Conservation (phyloP, 2,797 vertebrate species). For the Neomorphus geoffroyi region DNA sequence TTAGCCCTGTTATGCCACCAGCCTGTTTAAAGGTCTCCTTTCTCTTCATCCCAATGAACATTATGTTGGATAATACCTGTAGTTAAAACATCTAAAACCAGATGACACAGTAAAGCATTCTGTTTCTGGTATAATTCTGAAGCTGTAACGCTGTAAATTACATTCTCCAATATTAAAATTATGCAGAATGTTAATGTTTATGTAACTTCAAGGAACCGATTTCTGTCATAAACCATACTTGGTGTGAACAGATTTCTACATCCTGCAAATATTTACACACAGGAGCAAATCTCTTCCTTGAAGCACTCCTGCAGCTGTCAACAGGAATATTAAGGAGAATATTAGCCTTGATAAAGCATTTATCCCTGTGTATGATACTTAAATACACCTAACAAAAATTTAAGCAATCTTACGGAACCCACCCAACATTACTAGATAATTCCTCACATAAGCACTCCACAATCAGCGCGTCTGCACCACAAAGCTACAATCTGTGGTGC, state of each 20-base stretch:
- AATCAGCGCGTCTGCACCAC: not conserved
- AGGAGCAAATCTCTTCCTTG: not conserved
- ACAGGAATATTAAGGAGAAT: not conserved
- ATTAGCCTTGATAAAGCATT: not conserved
- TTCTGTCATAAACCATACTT: not conserved
- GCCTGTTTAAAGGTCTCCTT: not conserved
- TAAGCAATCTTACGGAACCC: not conserved
- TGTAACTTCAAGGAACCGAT: not conserved
- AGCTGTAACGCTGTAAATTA: not conserved
- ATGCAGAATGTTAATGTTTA: not conserved
- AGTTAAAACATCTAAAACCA: not conserved
- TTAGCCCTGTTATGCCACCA: not conserved
- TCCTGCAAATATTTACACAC: not conserved
- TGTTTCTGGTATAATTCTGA: not conserved
- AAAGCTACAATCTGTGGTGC: not conserved
- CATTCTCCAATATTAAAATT: not conserved
- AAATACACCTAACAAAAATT: not conserved
- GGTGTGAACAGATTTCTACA: not conserved
- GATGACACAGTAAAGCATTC: not conserved
- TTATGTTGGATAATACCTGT: not conserved
- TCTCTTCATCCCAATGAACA: not conserved
- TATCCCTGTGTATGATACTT: not conserved
- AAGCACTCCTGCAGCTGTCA: not conserved
- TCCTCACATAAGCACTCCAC: not conserved
- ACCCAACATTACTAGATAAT: rapidly evolving